phyloP scores from a whole-genome alignment of 2,797 vertebrate species.

The Oophaga sylvatica region DNA sequence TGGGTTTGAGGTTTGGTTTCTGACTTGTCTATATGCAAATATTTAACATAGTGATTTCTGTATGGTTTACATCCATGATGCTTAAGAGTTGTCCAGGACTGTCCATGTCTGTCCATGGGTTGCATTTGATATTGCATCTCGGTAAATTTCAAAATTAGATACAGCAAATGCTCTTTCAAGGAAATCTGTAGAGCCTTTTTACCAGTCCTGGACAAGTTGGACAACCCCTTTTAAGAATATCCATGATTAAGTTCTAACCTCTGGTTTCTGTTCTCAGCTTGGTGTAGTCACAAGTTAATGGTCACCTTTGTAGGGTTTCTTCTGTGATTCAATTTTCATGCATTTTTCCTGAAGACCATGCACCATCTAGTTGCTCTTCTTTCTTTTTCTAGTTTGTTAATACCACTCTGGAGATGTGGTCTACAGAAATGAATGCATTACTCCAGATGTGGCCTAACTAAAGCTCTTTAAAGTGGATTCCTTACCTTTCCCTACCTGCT shows the following conservation, averaged over 20 bases:
- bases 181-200: too few relatives aligned
- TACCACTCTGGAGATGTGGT: slow-evolving; percentile 33
- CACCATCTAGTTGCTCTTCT: slow-evolving; percentile 35
- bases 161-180: too few relatives aligned
- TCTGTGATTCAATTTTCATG: background rate
- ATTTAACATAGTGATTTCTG: background rate
- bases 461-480: slow-evolving; percentile 17
- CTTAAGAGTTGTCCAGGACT: background rate
- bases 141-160: too few relatives aligned
- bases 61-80: background rate
- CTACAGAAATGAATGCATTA: slow-evolving; percentile 17
- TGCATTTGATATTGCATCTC: too few relatives aligned
- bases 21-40: background rate
- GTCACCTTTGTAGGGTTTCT: background rate
- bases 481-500: slow-evolving; percentile 13
- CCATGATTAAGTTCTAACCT: background rate
- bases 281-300: background rate
- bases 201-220: too few relatives aligned
- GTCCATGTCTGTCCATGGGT: too few relatives aligned
- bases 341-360: background rate
- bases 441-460: slow-evolving; percentile 41
- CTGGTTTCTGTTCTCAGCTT: background rate
- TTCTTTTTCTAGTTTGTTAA: slow-evolving; percentile 37
- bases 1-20: background rate
- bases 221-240: background rate